Evolutionary conservation across 1,140 invertebrate species (phyloP), one percentile per base, ranked within the genome.

Genomic region (Lasioglossum albipes): DNA sequence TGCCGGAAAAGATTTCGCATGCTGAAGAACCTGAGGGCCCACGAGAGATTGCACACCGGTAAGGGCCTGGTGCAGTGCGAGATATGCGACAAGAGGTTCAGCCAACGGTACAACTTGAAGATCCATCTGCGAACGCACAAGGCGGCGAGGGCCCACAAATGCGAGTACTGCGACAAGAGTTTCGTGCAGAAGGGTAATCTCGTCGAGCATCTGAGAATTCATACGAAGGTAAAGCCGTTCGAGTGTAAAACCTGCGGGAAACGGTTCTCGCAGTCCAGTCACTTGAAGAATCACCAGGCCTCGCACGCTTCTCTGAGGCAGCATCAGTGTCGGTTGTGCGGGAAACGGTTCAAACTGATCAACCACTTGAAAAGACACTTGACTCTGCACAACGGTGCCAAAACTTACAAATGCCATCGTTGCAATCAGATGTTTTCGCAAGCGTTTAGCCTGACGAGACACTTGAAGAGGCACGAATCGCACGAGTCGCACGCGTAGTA

Each of bases 181-280:
- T 95, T 95, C 84, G 89, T 90, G 18, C 93, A 93, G 31, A 93
- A 93, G 68, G 93, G 93, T 71, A 95, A 94, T 85, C 87, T 94
- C 36, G 90, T 93, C 6, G 93, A 94, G 73, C 94, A 95, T 84
- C 78, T 93, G 74, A 91, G 93, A 85, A 93, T 93, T 62, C 94
- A 95, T 64, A 94, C 94, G 0, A 94, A 94, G 79, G 85, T 93
- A 12, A 94, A 94, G 74, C 94, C 94, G 0, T 94, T 92, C 75
- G 89, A 92, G 20, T 95, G 94, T 82, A 89, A 93, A 84, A 78
- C 89, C 0, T 95, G 93, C 81, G 90, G 88, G 3, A 94, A 93
- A 84, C 89, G 84, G 54, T 94, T 94, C 69, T 86, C 91, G 0
- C 91, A 93, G 72, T 91, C 91, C 27, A 91, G 91, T 79, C 92